phyloP scores from a whole-genome alignment of 2,113 vertebrate species.

The Cyphomyrus plagiostoma region DNA sequence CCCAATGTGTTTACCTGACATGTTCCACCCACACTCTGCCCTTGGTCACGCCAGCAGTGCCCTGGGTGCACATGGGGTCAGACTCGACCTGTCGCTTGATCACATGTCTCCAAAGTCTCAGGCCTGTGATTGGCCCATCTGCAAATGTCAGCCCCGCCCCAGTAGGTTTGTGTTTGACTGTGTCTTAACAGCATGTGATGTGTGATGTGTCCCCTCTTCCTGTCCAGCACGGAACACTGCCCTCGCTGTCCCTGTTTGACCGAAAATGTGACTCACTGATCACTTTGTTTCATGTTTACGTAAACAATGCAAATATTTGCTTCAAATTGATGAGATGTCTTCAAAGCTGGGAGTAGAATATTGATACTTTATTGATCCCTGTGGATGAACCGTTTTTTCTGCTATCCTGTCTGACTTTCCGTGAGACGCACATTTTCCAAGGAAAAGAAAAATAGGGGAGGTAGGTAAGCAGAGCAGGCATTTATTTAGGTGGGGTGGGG shows the following conservation, averaged over 20 bases:
- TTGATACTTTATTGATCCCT: background rate
- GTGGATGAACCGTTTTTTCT: too few species aligned
- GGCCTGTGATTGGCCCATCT: background rate
- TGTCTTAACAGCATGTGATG: background rate
- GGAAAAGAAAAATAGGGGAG: too few species aligned
- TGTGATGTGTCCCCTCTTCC: background rate
- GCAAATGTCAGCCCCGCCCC: background rate
- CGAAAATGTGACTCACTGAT: background rate
- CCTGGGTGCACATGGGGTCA: background rate
- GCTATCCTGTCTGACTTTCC: background rate
- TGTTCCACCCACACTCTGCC: background rate
- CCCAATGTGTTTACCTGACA: background rate
- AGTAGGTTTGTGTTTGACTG: background rate
- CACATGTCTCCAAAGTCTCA: background rate
- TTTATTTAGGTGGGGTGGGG: too few species aligned
- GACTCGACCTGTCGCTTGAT: background rate
- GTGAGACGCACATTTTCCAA: background rate
- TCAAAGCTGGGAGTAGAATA: background rate
- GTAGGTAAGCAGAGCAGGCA: too few species aligned
- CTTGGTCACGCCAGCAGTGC: background rate
- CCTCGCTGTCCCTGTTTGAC: background rate
- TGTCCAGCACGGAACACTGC: background rate
- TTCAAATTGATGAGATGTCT: background rate
- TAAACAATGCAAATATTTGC: background rate
- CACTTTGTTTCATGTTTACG: background rate